Percentiles rank a stretch among this genome's conserved stretches.
Evolutionary conservation across 2,797 vertebrate genomes (phyloP).

Genomic region (Crocidura indochinensis): DNA sequence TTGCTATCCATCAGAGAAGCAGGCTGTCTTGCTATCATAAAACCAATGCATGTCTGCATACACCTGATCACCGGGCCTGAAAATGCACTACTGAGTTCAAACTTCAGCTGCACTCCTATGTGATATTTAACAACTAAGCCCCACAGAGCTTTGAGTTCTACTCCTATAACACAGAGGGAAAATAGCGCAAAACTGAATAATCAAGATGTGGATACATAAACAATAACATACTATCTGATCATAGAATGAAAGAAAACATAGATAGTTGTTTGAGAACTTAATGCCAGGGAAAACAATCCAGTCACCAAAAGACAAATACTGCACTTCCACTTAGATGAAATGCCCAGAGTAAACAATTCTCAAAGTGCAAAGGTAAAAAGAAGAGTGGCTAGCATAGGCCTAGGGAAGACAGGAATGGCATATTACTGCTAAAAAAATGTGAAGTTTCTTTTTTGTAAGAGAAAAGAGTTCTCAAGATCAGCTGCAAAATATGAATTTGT

Average conservation of each 20-base stretch:
- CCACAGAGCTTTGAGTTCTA: conserved; percentile 2
- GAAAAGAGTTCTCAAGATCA: background rate
- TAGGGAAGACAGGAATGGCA: background rate
- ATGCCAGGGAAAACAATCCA: background rate
- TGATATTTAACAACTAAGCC: background rate
- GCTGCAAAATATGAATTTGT: background rate
- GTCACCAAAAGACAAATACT: background rate
- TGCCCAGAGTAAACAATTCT: background rate
- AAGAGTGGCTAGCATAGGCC: background rate
- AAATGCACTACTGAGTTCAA: background rate
- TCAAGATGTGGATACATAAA: background rate
- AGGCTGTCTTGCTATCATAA: background rate
- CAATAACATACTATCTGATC: background rate
- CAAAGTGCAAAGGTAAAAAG: background rate
- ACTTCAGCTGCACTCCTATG: background rate
- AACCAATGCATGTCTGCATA: background rate
- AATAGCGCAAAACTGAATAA: background rate
- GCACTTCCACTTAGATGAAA: background rate
- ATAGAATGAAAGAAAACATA: conserved; percentile 40
- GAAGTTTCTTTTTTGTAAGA: background rate
- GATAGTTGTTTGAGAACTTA: background rate
- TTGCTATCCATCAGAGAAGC: background rate
- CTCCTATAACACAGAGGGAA: background rate
- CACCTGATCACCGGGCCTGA: background rate
- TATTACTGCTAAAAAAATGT: background rate